phyloP scores from a whole-genome alignment of 1,140 invertebrate genomes.

The Antheraea pernyi region DNA sequence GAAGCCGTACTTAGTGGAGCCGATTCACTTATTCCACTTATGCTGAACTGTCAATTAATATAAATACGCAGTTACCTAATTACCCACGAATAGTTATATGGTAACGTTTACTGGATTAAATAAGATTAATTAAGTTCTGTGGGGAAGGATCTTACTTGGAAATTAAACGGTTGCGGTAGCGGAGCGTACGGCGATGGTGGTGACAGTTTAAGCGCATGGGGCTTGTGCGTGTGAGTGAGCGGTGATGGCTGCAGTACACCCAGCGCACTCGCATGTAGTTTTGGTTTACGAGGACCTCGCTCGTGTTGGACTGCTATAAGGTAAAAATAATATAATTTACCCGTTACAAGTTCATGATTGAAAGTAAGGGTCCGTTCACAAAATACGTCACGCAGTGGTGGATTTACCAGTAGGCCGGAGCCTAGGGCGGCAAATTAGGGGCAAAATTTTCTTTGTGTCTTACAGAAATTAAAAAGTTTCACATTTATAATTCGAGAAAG shows the following conservation, averaged over 20 bases:
- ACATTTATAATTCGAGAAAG: too few species aligned
- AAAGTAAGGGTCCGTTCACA: too few species aligned
- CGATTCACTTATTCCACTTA: slow-evolving; percentile 51
- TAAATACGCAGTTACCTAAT: not conserved
- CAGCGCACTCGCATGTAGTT: slow-evolving; percentile 77
- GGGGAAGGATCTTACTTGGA: slow-evolving; percentile 49
- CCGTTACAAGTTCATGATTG: too few species aligned
- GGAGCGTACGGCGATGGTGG: slow-evolving; percentile 67
- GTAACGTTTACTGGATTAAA: too few species aligned
- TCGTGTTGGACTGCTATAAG: slow-evolving; percentile 97
- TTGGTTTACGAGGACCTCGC: slow-evolving; percentile 95
- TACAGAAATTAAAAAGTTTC: too few species aligned
- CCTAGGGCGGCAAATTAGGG: too few species aligned
- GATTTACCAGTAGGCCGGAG: too few species aligned
- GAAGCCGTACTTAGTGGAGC: slow-evolving; percentile 68
- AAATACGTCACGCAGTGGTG: too few species aligned
- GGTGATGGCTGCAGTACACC: slow-evolving; percentile 57
- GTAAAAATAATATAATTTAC: not conserved
- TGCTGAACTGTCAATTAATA: slow-evolving; percentile 50
- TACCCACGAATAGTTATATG: too few species aligned
- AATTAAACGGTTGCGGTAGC: slow-evolving; percentile 70
- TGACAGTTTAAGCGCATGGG: slow-evolving; percentile 73
- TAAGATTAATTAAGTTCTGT: too few species aligned
- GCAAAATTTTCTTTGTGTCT: too few species aligned
- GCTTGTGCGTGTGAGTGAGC: slow-evolving; percentile 62